Evolutionary conservation across 2,797 vertebrate genomes (phyloP), one percentile per base, ranked within the genome.

Genomic region (Brachyalestes nurse): DNA sequence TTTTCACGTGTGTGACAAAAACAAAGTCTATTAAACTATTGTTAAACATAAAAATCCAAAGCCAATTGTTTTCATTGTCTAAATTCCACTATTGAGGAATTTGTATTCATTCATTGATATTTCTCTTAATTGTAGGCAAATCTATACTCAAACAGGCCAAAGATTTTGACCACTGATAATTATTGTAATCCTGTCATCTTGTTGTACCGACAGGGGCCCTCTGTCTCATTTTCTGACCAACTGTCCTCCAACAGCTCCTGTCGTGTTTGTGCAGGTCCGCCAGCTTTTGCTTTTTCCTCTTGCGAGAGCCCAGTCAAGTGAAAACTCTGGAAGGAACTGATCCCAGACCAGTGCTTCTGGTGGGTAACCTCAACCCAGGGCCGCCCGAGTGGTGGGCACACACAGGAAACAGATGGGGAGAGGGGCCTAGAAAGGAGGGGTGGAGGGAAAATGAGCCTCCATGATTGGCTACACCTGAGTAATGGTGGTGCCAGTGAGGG

Each of bases 371-470:
- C 66, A 66, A 77, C 60, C 16, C 57, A 14, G 16, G 61, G 40
- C 60, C 23, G 47, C 53, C 40, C 55, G 79, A 74, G 57, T n/a
- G 87, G 88, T 90, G 90, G 88, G 72, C 62, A 62, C 64, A 69
- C 76, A 62, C 67, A 79, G 76, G 76, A 85, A 86, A 78, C 92
- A 93, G 92, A 93, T 94, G 92, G 93, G 82, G 73, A 75, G 7
- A 88, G 72, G 77, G 65, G 66, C n/a, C 16, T n/a, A 81, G 81
- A 60, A 88, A 78, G 76, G 75, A 23, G 80, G 34, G 65, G 62
- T 62, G n/a, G 13, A 80, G 75, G 42, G 51, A 61, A 81, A 65
- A 71, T 49, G 4, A 34, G 38, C 47, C 34, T 82, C 28, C 72
- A 77, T 81, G 85, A 89, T 84, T 89, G 88, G 91, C 89, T 84